These are phyloP conservation scores for Zaprionus taronus DNA, from an alignment of 1,140 invertebrate species.

Conservation along the genomic window DNA sequence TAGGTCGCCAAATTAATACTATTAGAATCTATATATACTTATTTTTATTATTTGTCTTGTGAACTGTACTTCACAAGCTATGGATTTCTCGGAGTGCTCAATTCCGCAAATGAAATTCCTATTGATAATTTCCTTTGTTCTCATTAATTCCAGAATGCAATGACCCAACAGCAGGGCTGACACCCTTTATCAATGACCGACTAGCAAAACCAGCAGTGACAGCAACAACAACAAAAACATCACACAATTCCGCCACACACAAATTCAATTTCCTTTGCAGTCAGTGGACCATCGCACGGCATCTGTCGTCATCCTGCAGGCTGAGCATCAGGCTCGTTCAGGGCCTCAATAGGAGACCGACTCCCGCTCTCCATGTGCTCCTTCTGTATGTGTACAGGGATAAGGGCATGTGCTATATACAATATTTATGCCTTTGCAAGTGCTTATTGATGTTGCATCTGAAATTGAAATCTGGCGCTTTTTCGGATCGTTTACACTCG, in stretches of 20 bases:
- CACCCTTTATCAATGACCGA: constrained; percentile 18
- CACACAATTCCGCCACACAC: constrained; percentile 16
- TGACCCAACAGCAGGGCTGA: constrained; percentile 31
- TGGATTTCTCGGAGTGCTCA: not conserved
- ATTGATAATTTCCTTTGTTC: constrained; percentile 33
- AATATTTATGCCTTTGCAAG: constrained; percentile 76
- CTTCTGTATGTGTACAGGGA: constrained; percentile 32
- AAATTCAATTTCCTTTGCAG: constrained; percentile 79
- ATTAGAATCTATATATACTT: too few species aligned
- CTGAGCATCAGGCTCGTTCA: not conserved
- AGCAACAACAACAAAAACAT: constrained; percentile 17
- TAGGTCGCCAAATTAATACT: too few species aligned
- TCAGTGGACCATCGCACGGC: constrained; percentile 40
- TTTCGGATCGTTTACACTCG: constrained; percentile 39
- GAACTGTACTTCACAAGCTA: not conserved
- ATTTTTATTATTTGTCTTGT: not conserved
- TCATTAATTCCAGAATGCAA: constrained; percentile 47
- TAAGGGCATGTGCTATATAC: constrained; percentile 49
- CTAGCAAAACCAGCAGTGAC: constrained; percentile 3
- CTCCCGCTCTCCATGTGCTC: constrained; percentile 11
- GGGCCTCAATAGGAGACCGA: not conserved
- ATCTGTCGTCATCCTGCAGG: constrained; percentile 27
- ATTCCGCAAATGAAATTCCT: not conserved
- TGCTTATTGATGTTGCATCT: constrained; percentile 81
- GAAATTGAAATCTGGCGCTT: constrained; percentile 71